phyloP scores from a whole-genome alignment of 2,113 vertebrate genomes.

The Gadus chalcogrammus region DNA sequence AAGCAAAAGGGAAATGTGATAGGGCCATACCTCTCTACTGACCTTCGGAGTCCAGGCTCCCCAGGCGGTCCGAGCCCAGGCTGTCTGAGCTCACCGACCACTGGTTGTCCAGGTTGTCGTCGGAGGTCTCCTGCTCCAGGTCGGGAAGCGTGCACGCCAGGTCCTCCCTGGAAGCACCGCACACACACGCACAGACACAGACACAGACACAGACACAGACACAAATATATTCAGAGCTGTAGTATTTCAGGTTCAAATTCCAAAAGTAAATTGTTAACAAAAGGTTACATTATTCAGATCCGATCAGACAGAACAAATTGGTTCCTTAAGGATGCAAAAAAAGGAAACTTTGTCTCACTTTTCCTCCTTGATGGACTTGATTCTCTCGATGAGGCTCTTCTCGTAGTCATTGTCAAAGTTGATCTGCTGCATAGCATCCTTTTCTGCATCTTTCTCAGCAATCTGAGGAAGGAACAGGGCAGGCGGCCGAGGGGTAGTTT shows the following conservation, averaged over 20 bases:
- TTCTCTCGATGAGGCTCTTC: slow-evolving; percentile 80
- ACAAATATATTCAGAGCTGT: background rate
- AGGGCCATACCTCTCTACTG: slow-evolving; percentile 82
- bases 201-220: too few relatives aligned
- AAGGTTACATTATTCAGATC: background rate
- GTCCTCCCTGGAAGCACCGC: slow-evolving; percentile 74
- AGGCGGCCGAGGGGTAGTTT: background rate
- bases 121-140: slow-evolving; percentile 84
- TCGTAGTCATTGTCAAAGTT: slow-evolving; percentile 63
- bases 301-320: background rate
- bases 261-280: background rate
- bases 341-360: slow-evolving; percentile 74
- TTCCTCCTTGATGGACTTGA: slow-evolving; percentile 90
- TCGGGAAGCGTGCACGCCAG: slow-evolving; percentile 86
- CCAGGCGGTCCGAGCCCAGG: slow-evolving; percentile 73
- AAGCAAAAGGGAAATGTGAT: slow-evolving; percentile 35
- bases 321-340: background rate
- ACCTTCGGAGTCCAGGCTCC: slow-evolving; percentile 79
- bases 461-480: slow-evolving; percentile 48
- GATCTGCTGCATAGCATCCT: slow-evolving; percentile 43
- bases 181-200: background rate
- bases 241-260: too few relatives aligned
- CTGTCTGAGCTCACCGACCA: slow-evolving; percentile 86
- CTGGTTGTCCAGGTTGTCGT: slow-evolving; percentile 84
- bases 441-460: slow-evolving; percentile 33